Conservation (phyloP, 2,113 vertebrate species). For the Mus musculus region DNA sequence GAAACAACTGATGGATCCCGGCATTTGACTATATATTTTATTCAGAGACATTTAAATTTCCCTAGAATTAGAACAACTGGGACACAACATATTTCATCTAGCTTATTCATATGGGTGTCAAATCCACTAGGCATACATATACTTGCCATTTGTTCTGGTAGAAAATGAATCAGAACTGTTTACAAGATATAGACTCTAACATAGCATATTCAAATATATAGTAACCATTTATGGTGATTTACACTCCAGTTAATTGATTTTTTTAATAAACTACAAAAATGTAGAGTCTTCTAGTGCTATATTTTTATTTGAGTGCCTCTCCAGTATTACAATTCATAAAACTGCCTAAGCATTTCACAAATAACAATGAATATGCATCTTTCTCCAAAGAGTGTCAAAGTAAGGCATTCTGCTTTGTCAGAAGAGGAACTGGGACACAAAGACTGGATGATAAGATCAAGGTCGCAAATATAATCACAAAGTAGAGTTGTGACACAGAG, state of each 20-base stretch:
- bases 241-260: conserved; percentile 26
- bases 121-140: background rate
- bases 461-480: conserved; percentile 69
- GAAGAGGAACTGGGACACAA: conserved; percentile 5
- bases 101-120: background rate
- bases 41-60: conserved; percentile 54
- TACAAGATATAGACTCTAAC: background rate
- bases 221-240: background rate
- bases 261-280: conserved; percentile 33
- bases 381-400: conserved; percentile 57
- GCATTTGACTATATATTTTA: conserved; percentile 25
- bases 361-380: conserved; percentile 47
- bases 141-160: background rate
- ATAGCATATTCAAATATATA: conserved; percentile 3
- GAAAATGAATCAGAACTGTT: conserved; percentile 2
- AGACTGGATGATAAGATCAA: conserved; percentile 57
- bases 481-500: conserved; percentile 43
- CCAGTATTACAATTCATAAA: conserved; percentile 4
- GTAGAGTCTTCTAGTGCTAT: conserved; percentile 39
- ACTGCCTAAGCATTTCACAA: conserved; percentile 54
- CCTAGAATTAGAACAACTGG: conserved; percentile 5
- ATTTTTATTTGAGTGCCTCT: conserved; percentile 5
- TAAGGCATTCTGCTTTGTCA: conserved; percentile 64
- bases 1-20: conserved; percentile 15
- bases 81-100: conserved; percentile 22